phyloP scores from a whole-genome alignment of 2,113 vertebrate genomes.

The Copsychus sechellarum region DNA sequence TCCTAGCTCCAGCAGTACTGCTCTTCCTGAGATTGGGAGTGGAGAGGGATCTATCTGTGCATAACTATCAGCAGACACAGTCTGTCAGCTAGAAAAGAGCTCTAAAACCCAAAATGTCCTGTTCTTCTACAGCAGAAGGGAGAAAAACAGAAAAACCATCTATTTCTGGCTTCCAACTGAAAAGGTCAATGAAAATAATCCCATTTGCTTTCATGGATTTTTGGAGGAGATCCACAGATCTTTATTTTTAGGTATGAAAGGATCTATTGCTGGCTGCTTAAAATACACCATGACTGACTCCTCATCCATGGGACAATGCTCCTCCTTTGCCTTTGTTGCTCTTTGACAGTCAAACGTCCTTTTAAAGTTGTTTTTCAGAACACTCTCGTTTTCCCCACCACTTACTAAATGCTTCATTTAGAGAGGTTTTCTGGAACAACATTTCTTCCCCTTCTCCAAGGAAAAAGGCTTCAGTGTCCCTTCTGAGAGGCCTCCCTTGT shows the following conservation, averaged over 20 bases:
- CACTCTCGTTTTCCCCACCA: not conserved
- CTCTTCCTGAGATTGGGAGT: not conserved
- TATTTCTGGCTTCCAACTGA: not conserved
- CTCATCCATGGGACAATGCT: not conserved
- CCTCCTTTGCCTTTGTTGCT: not conserved
- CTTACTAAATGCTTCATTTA: not conserved
- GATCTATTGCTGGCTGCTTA: constrained; percentile 40
- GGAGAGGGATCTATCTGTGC: not conserved
- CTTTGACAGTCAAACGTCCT: constrained; percentile 24
- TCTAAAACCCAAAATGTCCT: not conserved
- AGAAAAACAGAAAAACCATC: not conserved
- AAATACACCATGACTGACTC: not conserved
- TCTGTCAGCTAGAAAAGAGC: not conserved
- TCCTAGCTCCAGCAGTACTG: not conserved
- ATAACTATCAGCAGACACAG: not conserved
- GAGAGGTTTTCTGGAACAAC: not conserved
- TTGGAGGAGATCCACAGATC: not conserved
- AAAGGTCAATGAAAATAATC: constrained; percentile 58
- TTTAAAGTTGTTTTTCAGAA: not conserved
- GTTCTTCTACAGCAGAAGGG: not conserved
- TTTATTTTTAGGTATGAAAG: constrained; percentile 72
- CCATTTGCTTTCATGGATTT: not conserved
- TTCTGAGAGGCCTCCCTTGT: not conserved
- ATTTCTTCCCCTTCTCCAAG: not conserved
- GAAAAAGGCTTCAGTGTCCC: not conserved